Evolutionary conservation across 2,113 vertebrate species (phyloP).

Genomic region (Crotalus viridis): DNA sequence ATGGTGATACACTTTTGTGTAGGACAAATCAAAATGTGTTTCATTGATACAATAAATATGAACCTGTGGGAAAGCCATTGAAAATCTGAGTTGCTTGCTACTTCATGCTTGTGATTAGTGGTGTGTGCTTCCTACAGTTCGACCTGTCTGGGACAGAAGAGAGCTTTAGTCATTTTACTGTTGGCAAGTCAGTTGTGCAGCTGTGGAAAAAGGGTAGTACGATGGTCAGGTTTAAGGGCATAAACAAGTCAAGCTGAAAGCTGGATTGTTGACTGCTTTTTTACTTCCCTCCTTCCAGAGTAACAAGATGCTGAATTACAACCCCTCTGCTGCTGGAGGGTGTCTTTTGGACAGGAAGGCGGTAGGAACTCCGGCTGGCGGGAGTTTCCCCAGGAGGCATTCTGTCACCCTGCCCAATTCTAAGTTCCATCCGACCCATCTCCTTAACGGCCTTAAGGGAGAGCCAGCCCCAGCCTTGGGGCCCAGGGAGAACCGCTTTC

Average conservation of each 20-base stretch:
- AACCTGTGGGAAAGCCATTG: background rate
- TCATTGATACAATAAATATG: background rate
- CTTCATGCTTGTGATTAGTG: background rate
- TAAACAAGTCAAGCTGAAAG: background rate
- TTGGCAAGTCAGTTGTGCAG: background rate
- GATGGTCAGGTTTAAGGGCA: background rate
- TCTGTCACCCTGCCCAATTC: conserved; percentile 87
- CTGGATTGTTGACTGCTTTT: conserved; percentile 9
- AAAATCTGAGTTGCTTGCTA: background rate
- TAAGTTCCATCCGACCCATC: conserved; percentile 94
- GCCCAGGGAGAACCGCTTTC: conserved; percentile 91
- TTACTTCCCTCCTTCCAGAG: conserved; percentile 72
- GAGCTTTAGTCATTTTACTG: background rate
- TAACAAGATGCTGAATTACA: conserved; percentile 92
- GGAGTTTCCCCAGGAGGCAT: conserved; percentile 89
- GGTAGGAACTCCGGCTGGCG: conserved; percentile 89
- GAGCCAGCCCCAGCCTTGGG: conserved; percentile 80
- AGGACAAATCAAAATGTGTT: background rate
- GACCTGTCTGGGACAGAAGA: background rate
- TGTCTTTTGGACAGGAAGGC: conserved; percentile 98
- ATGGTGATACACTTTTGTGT: background rate
- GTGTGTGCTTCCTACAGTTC: background rate
- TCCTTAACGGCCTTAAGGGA: conserved; percentile 87
- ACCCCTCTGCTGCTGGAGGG: conserved; percentile 80
- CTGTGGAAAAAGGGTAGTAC: background rate